phyloP scores from a whole-genome alignment of 2,113 vertebrate genomes.

The Mastomys natalensis region DNA sequence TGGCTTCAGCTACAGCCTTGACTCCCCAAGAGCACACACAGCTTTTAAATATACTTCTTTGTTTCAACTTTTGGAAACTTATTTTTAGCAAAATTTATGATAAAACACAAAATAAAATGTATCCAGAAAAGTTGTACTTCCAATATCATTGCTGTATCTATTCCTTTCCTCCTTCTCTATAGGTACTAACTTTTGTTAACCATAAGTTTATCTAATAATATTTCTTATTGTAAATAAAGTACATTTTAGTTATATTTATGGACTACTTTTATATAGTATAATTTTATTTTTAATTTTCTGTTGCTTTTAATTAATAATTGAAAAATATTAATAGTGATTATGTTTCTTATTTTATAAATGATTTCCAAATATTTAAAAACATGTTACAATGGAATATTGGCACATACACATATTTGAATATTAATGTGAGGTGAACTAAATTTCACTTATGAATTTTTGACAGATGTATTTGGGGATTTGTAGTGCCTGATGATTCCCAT shows the following conservation, averaged over 20 bases:
- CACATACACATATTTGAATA: not conserved
- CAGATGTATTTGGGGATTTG: not conserved
- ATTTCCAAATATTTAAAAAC: not conserved
- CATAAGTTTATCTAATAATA: not conserved
- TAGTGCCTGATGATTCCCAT: not conserved
- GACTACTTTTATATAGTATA: not conserved
- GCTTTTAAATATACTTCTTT: not conserved
- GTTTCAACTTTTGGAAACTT: not conserved
- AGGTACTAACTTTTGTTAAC: not conserved
- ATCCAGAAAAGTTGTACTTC: not conserved
- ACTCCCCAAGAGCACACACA: not conserved
- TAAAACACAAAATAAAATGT: not conserved
- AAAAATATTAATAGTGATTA: not conserved
- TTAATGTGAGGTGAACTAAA: not conserved
- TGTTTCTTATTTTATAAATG: not conserved
- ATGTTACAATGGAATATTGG: not conserved
- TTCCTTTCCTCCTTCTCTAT: not conserved
- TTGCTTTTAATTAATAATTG: not conserved
- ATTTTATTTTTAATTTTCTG: not conserved
- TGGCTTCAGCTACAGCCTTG: not conserved
- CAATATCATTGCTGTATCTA: not conserved
- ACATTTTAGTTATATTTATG: not conserved
- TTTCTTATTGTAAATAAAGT: not conserved
- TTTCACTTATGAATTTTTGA: not conserved
- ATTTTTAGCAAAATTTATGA: not conserved